Base-by-base conservation (phyloP, 2,888 invertebrate genomes). In the Tryphoninae sp. region DNA sequence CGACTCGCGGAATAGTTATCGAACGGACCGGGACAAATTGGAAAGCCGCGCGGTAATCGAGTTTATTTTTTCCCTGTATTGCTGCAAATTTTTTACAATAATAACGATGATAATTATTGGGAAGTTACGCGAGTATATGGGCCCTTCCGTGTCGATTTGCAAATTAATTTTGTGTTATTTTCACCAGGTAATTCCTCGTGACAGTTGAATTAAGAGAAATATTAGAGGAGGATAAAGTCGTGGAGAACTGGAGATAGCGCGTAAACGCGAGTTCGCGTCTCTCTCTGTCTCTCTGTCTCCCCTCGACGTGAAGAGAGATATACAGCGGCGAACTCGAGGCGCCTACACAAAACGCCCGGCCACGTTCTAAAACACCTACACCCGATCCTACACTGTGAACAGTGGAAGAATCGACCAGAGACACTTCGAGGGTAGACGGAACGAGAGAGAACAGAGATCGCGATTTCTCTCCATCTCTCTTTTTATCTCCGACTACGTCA, bases 291-390 rank as follows among this genome's bases (percentile, higher is more conserved):
- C 71, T 13, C 19, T 76, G 45, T 11, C 49, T 55, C 51, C 33
- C 19, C 59, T 71, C 61, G 72, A 76, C 76, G 78, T 76, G 78
- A 72, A 64, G 53, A 73, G 75, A 82, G 71, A 82, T 76, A 82
- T 78, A 78, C 72, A 53, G 64, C 42, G 49, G 55, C 16, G 55
- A 19, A 19, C 16, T 19, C 16, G 26, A 68, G 73, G 78, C 82
- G 82, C 82, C 82, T 79, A 82, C 82, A 82, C 82, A 67, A 65
- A 77, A 71, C 53, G 82, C 81, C 82, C 82, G 83, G 81, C 79
- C 84, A 81, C 85, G 82, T 81, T 82, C 78, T 82, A 75, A 82
- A 82, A 86, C 85, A 85, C 86, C 86, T 82, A 86, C 86, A 84
- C 83, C 81, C 78, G 84, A 86, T 83, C 84, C 84, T 84, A 85